Evolutionary conservation across 1,140 invertebrate genomes (phyloP).

Genomic region (Laupala kohalensis): DNA sequence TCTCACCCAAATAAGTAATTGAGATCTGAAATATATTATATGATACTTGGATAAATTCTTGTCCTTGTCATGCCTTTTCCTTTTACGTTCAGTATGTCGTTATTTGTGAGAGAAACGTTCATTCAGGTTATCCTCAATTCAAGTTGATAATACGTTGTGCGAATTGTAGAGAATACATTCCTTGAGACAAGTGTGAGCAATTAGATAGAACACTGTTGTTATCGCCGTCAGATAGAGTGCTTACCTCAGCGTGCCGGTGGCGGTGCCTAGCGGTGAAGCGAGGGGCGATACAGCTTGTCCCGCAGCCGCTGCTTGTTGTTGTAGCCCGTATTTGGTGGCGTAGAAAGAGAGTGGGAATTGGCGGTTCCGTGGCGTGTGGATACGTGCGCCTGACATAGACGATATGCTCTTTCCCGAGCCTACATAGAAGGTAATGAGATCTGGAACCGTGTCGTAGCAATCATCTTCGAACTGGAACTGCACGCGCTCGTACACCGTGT

Average conservation of each 20-base stretch:
- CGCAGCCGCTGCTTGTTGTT: slow-evolving; percentile 17
- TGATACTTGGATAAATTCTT: too few species aligned
- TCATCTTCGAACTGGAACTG: slow-evolving; percentile 92
- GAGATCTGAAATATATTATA: too few species aligned
- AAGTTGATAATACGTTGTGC: too few species aligned
- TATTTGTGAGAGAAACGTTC: too few species aligned
- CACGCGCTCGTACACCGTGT: slow-evolving; percentile 80
- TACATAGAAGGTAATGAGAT: slow-evolving; percentile 90
- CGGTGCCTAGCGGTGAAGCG: slow-evolving; percentile 13
- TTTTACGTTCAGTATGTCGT: too few species aligned
- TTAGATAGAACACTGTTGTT: too few species aligned
- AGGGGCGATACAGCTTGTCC: slow-evolving; percentile 16
- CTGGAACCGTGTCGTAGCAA: slow-evolving; percentile 81
- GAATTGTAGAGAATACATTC: too few species aligned
- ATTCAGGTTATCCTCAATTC: too few species aligned
- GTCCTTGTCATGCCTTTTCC: too few species aligned
- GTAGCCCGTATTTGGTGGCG: slow-evolving; percentile 39
- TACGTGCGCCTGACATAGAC: slow-evolving; percentile 70
- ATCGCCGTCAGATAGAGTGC: too few species aligned
- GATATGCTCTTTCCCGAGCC: slow-evolving; percentile 78
- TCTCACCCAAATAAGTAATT: too few species aligned
- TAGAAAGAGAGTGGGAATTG: slow-evolving; percentile 51
- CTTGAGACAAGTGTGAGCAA: too few species aligned
- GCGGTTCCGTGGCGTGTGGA: slow-evolving; percentile 61
- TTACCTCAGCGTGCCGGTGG: slow-evolving; percentile 4